Conservation (phyloP, 2,888 invertebrate species). For the Drosophila pullipes region DNA sequence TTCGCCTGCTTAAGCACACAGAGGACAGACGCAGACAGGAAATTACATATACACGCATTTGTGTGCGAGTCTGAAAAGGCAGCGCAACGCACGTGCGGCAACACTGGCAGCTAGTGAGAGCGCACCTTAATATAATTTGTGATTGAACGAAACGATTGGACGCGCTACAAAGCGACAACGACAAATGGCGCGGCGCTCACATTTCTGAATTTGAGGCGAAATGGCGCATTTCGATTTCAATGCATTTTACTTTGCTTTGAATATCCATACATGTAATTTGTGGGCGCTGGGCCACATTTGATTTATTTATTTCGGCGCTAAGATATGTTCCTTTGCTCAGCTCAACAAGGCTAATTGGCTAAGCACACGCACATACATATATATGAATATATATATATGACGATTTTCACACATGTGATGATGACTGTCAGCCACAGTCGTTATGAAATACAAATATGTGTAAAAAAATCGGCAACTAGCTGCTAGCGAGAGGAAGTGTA, state of each 20-base stretch:
- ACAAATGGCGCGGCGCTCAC: conserved; percentile 49
- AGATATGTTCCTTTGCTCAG: conserved; percentile 11
- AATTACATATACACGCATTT: conserved; percentile 23
- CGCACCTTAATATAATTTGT: conserved; percentile 19
- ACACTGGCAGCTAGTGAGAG: conserved; percentile 49
- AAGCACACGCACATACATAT: not conserved
- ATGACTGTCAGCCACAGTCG: conserved; percentile 37
- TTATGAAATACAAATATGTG: conserved; percentile 44
- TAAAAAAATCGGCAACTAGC: conserved; percentile 23
- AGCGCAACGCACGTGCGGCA: conserved; percentile 49
- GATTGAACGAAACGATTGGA: conserved; percentile 31
- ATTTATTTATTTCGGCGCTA: conserved; percentile 1
- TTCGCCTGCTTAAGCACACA: conserved; percentile 22
- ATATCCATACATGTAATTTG: conserved; percentile 28
- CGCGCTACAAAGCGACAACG: conserved; percentile 56
- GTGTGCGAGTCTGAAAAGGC: conserved; percentile 19
- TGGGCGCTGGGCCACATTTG: conserved; percentile 15
- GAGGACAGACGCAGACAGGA: conserved; percentile 29
- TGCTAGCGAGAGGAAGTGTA: conserved; percentile 26
- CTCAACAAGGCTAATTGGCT: not conserved
- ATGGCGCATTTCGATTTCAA: conserved; percentile 47
- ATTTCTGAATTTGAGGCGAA: conserved; percentile 31
- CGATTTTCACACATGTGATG: conserved; percentile 31
- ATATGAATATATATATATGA: not conserved
- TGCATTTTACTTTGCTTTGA: conserved; percentile 28